Conservation (phyloP, 2,888 invertebrate genomes). For the Sclerodermus sp. region DNA sequence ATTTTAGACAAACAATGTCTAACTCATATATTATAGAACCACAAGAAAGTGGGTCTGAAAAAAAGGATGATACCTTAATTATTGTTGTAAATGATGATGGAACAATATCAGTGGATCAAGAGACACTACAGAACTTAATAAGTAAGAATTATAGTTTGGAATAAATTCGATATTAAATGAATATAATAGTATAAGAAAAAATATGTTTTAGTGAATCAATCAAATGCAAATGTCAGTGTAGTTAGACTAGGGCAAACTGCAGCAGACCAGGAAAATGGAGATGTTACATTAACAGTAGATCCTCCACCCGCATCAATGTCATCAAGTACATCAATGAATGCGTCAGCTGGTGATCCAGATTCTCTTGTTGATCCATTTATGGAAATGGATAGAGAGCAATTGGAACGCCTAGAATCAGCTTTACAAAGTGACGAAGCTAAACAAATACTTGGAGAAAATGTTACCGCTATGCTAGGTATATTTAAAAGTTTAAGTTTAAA, state of each 20-base stretch:
- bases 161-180: background rate
- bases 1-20: slow-evolving; percentile 40
- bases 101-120: slow-evolving; percentile 78
- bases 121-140: slow-evolving; percentile 76
- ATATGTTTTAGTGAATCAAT: slow-evolving; percentile 46
- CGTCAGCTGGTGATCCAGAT: slow-evolving; percentile 23
- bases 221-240: slow-evolving; percentile 53
- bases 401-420: slow-evolving; percentile 60
- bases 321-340: slow-evolving; percentile 14
- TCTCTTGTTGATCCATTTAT: slow-evolving; percentile 57
- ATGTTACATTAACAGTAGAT: slow-evolving; percentile 52
- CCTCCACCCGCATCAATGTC: slow-evolving; percentile 40
- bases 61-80: slow-evolving; percentile 74
- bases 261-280: slow-evolving; percentile 43
- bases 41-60: slow-evolving; percentile 41
- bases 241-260: slow-evolving; percentile 51
- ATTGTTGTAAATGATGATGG: slow-evolving; percentile 88
- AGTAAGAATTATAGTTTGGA: slow-evolving; percentile 63
- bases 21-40: slow-evolving; percentile 51
- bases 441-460: slow-evolving; percentile 60
- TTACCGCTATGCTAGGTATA: slow-evolving; percentile 58
- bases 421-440: slow-evolving; percentile 61
- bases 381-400: slow-evolving; percentile 61
- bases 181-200: no score
- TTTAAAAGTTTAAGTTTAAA: background rate